Base-by-base conservation (phyloP, 2,797 vertebrate genomes). In the Sebastes diaconus region DNA sequence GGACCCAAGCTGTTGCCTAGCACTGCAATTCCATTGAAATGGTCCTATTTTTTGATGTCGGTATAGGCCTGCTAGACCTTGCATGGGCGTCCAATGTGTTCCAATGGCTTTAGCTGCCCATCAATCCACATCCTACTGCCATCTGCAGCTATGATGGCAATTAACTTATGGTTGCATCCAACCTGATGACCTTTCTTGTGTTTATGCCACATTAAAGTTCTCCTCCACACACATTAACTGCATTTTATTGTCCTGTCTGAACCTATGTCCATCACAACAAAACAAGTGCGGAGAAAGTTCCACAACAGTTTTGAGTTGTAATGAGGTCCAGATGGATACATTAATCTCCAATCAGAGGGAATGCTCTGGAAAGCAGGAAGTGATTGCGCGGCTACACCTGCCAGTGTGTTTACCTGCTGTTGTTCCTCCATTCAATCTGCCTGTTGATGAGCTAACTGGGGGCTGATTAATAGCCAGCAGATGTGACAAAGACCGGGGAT, bases 401-500 rank as follows among this genome's bases (percentile, higher is more conserved):
- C 71, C 68, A 18, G 77, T 5, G 73, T 81, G 86, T 90, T 90
- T 91, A 92, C 89, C 89, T 93, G 87, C 91, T 92, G 91, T 86
- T 92, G 79, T 68, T 85, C 72, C 77, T 78, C 84, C 20, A 29
- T 86, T 81, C 82, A 79, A 5, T 81, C 75, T 80, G 89, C 79
- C 68, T 71, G 82, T 83, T 90, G 88, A 92, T 86, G 87, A 89
- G 84, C 85, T 90, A 93, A 92, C 84, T 87, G 84, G 83, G 34
- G 73, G 70, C 80, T 91, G 92, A 94, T 93, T 92, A 92, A 93
- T 88, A 83, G 79, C 84, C 61, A 84, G 73, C 93, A 94, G 91
- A 92, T 94, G 93, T 70, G 76, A 88, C 86, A 86, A 88, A 85
- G 87, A 83, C 74, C 1, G 32, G 64, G 58, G 82, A 89, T 92